Conservation (phyloP, 2,797 vertebrate genomes). For the Lophura swinhoii region DNA sequence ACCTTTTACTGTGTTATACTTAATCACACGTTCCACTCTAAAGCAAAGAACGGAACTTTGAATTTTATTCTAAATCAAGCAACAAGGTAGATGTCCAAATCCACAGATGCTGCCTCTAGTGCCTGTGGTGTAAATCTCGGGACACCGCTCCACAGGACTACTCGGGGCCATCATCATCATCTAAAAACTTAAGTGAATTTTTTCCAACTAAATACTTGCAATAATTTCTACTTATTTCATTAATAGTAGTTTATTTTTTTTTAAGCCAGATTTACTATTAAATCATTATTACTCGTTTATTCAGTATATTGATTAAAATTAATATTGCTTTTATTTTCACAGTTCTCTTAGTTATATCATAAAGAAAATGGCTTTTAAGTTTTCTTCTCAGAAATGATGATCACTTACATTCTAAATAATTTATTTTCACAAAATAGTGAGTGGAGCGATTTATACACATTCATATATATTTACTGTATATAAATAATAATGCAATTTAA, state of each 20-base stretch:
- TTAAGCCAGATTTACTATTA: conserved; percentile 43
- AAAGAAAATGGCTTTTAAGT: conserved; percentile 72
- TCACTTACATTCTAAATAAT: conserved; percentile 56
- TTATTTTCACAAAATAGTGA: conserved; percentile 54
- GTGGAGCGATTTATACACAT: conserved; percentile 44
- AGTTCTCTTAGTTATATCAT: conserved; percentile 59
- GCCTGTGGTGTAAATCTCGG: neutral
- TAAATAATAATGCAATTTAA: conserved; percentile 61
- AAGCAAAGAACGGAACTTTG: neutral
- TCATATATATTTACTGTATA: conserved; percentile 52
- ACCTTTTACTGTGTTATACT: rapidly evolving
- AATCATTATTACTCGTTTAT: conserved; percentile 29
- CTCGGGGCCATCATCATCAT: neutral
- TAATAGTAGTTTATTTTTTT: conserved; percentile 3
- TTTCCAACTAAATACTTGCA: conserved; percentile 45
- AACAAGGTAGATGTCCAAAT: neutral
- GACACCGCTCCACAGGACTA: neutral
- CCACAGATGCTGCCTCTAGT: neutral
- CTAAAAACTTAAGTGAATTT: neutral
- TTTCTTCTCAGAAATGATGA: conserved; percentile 60
- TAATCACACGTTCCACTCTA: neutral
- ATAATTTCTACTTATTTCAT: conserved; percentile 27
- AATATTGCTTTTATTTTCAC: conserved; percentile 70
- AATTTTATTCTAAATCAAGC: neutral
- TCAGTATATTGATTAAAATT: conserved; percentile 48